Evolutionary conservation across 2,888 invertebrate genomes (phyloP), one percentile per base, ranked within the genome.

Genomic region (Epiblema foenella): DNA sequence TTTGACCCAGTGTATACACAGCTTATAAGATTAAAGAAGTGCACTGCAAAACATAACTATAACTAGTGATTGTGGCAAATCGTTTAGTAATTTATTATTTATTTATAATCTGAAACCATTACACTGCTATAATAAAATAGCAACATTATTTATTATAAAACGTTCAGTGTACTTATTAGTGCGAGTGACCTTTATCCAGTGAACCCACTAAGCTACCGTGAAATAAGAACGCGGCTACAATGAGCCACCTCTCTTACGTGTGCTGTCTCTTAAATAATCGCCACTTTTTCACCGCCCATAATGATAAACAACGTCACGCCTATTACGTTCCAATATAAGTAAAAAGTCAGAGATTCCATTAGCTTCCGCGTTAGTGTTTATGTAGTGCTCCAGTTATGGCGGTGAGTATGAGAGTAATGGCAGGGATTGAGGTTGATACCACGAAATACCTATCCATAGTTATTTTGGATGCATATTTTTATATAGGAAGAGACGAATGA

Each of bases 151-250:
- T n/a, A 60, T 60, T 49, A 17, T n/a, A 17, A 54, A 54, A 54
- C 12, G 9, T n/a, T 54, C 4, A 54, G 20, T 64, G 52, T 39
- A 39, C 20, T 24, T 52, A 54, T 54, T 54, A 54, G 9, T 10
- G 62, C 59, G 52, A 24, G 17, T 52, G 73, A 68, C 68, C 73
- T 72, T 46, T 68, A 75, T 75, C 76, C 76, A 77, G 77, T 77
- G 74, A 75, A 77, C 74, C 75, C 80, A 81, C 81, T 89, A 89
- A 91, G 86, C 84, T 82, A 83, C 86, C 89, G 87, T 91, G 91
- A 90, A 92, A 91, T 90, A 89, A 89, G 86, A 83, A 81, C 80
- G 81, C 79, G 79, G 81, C 78, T 79, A 86, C 85, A 85, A 85
- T 87, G 84, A 85, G 79, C 86, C 85, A 85, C 86, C 77, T 76